These are phyloP conservation scores for Anoplopoma fimbria DNA, from an alignment of 2,113 vertebrate genomes.

Conservation along the genomic window DNA sequence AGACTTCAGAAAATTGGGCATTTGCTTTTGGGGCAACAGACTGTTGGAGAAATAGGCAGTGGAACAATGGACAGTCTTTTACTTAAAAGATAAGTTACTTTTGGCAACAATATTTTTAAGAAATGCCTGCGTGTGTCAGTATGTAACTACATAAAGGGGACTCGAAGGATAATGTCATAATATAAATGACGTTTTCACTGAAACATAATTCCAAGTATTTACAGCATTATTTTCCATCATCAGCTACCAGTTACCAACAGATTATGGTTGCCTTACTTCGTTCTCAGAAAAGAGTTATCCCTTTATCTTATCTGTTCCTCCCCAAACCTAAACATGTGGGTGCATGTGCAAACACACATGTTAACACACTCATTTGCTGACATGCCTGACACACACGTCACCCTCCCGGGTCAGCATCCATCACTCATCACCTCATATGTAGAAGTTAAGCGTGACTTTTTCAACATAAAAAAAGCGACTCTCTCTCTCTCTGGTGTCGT, in stretches of 20 bases:
- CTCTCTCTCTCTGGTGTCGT: background rate
- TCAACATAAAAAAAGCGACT: background rate
- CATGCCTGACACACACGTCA: slow-evolving; percentile 6
- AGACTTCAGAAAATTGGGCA: too few relatives aligned
- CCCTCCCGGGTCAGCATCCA: slow-evolving; percentile 20
- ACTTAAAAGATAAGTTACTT: too few relatives aligned
- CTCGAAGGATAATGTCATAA: background rate
- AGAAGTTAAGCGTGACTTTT: slow-evolving; percentile 15
- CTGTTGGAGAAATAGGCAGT: too few relatives aligned
- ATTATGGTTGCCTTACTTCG: background rate
- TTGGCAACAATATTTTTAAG: too few relatives aligned
- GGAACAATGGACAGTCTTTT: too few relatives aligned
- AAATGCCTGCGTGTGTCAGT: too few relatives aligned
- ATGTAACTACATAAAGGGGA: background rate
- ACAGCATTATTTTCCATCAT: background rate
- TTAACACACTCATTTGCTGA: slow-evolving; percentile 22
- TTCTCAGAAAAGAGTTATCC: background rate
- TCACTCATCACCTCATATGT: slow-evolving; percentile 42
- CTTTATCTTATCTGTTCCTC: slow-evolving; percentile 15
- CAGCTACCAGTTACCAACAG: background rate
- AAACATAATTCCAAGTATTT: background rate
- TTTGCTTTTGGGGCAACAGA: too few relatives aligned
- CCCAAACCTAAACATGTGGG: slow-evolving; percentile 12
- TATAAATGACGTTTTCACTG: background rate
- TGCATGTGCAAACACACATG: background rate